Evolutionary conservation across 2,888 invertebrate genomes (phyloP).

Genomic region (Pilophorus perplexus): DNA sequence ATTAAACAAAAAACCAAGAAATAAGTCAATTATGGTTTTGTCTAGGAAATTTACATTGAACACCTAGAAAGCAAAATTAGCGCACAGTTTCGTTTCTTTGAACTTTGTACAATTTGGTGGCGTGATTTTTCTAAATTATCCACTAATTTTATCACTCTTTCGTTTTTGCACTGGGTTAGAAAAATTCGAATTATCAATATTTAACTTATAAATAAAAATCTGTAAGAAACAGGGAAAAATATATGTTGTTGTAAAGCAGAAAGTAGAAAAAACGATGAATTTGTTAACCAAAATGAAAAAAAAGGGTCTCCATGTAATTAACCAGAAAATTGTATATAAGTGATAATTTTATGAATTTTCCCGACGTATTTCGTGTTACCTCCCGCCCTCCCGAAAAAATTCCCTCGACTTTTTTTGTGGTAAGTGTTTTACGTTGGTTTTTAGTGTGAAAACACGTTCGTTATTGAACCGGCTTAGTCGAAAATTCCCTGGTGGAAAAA

Average conservation of each 20-base stretch:
- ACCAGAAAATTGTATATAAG: background rate
- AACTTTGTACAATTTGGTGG: too few species aligned
- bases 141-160: background rate
- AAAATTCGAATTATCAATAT: background rate
- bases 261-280: background rate
- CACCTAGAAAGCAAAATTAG: too few species aligned
- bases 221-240: background rate
- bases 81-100: too few species aligned
- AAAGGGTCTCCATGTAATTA: background rate
- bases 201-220: background rate
- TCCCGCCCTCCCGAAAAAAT: background rate
- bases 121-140: background rate
- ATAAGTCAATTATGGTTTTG: background rate
- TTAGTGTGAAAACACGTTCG: too few species aligned
- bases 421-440: too few species aligned
- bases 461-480: background rate
- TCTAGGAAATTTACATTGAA: background rate
- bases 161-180: background rate
- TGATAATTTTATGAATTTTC: background rate
- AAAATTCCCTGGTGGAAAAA: slow-evolving; percentile 13
- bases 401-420: background rate
- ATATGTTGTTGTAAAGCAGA: background rate
- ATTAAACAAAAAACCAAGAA: background rate
- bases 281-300: background rate
- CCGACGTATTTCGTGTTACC: background rate